phyloP scores from a whole-genome alignment of 1,140 invertebrate genomes.

The Trichonephila inaurata region DNA sequence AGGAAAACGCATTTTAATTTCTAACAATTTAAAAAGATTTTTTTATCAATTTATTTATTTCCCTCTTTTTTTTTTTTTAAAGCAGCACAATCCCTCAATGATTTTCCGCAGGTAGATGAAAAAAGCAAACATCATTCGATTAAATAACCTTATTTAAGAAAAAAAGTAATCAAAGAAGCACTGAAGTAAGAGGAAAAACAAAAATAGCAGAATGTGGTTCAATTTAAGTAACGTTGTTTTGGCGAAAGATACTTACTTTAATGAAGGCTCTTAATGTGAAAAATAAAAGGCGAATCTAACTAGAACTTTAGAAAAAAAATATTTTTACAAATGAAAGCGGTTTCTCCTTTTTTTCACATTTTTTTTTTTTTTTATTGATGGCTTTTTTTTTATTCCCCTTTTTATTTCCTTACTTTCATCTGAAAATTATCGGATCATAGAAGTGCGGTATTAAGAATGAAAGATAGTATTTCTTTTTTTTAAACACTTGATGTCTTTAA shows the following conservation, averaged over 20 bases:
- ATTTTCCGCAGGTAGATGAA: background rate
- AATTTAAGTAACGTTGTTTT: background rate
- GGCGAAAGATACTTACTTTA: background rate
- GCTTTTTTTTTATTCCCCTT: background rate
- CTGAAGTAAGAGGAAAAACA: background rate
- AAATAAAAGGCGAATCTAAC: background rate
- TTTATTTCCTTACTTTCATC: no score
- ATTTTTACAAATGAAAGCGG: background rate
- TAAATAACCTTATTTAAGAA: background rate
- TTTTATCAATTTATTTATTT: no score
- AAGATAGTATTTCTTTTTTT: no score
- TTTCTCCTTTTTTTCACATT: background rate
- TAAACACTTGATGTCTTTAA: no score
- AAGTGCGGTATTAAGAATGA: no score
- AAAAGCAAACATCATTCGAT: background rate
- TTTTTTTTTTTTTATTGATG: background rate
- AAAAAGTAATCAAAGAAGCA: background rate
- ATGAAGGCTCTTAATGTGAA: background rate
- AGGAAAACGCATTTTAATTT: no score
- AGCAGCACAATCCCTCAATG: background rate
- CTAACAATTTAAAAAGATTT: no score
- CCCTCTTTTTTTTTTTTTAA: no score
- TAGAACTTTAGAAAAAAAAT: background rate
- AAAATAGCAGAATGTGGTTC: background rate
- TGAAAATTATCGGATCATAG: no score